Base-by-base conservation (phyloP, 2,797 vertebrate species). In the Gila robusta region DNA sequence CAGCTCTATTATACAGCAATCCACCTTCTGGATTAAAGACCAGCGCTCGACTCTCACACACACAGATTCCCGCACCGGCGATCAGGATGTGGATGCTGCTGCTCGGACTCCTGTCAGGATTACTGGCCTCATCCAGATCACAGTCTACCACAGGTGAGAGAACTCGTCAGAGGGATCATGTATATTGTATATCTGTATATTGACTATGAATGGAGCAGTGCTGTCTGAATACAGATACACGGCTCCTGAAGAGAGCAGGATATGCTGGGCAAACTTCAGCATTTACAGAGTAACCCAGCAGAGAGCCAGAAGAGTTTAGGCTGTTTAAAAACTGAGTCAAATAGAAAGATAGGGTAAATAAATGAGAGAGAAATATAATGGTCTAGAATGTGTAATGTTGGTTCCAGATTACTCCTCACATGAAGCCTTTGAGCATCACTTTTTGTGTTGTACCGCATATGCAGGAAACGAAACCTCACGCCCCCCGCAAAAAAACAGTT, bases 41-140 rank as follows among this genome's bases (percentile, higher is more conserved):
- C 16, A 52, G 49, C 49, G 5, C 49, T 52, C 5, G 16, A 52
- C 49, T 17, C 49, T 52, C 35, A 35, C 49, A 6, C 73, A 35
- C 8, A 59, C 12, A 80, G 26, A 21, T 88, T 87, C 87, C 89
- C 7, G 92, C 59, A 82, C 82, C 10, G 83, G 82, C 86, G 89
- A 35, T 88, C 91, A 94, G 82, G 93, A 95, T 95, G 95, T 94
- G 94, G 94, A 92, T 85, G 84, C 91, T 95, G 77, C 83, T 94
- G 85, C 87, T 94, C 82, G 93, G 93, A 91, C 85, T 95, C 90
- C 90, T 90, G 89, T 93, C 92, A 92, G 95, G 93, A 95, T 93
- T 95, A 91, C 90, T 96, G 93, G 92, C 93, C 93, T 94, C 90
- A 71, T 91, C 91, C 82, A 86, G 92, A 88, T 93, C 92, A n/a